phyloP scores from a whole-genome alignment of 2,888 invertebrate species.

The Nomada hirtipes region DNA sequence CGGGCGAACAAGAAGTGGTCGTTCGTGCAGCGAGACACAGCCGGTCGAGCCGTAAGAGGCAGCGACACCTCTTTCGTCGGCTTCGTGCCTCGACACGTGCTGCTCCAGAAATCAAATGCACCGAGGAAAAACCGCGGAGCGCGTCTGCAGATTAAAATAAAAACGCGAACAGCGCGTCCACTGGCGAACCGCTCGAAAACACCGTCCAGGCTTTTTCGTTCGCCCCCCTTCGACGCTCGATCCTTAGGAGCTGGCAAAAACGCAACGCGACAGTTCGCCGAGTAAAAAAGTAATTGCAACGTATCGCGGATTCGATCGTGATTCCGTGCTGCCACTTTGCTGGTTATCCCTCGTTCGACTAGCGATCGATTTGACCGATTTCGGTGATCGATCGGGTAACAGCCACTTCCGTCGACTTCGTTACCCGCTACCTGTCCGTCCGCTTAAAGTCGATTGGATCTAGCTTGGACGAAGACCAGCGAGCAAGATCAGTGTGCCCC shows the following conservation, averaged over 20 bases:
- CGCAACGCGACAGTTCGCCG: constrained; percentile 9
- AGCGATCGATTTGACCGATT: constrained; percentile 35
- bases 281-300: constrained; percentile 52
- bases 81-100: constrained; percentile 59
- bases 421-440: constrained; percentile 50
- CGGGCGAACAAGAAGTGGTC: constrained; percentile 62
- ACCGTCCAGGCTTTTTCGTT: constrained; percentile 30
- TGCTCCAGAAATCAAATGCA: constrained; percentile 68
- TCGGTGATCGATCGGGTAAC: constrained; percentile 43
- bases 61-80: constrained; percentile 66
- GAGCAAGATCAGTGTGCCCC: constrained; percentile 26
- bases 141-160: constrained; percentile 54
- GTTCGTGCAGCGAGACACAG: constrained; percentile 55
- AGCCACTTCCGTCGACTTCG: constrained; percentile 37
- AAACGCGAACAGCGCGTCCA: constrained; percentile 23
- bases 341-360: background rate
- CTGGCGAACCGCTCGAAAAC: constrained; percentile 35
- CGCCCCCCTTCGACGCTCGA: constrained; percentile 3
- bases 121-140: constrained; percentile 46
- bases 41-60: constrained; percentile 60
- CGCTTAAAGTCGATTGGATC: background rate
- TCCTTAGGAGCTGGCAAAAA: constrained; percentile 28
- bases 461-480: background rate
- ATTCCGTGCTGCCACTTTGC: constrained; percentile 26
- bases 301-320: constrained; percentile 40